Percentiles rank a stretch among this genome's conserved stretches.
phyloP scores from a whole-genome alignment of 2,113 vertebrate genomes.

The Aramus guarauna region DNA sequence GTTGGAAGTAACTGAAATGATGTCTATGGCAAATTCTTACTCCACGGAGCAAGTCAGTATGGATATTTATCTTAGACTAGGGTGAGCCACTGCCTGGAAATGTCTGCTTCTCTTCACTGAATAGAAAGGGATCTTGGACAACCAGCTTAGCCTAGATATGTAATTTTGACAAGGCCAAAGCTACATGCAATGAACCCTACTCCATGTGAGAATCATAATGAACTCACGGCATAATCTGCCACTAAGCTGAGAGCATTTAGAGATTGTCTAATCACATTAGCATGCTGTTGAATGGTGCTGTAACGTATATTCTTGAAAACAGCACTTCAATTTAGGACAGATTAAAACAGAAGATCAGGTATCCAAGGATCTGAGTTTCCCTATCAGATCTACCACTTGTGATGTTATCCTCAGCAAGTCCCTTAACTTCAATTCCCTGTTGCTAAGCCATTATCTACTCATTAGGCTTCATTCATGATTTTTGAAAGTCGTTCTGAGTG shows the following conservation, averaged over 20 bases:
- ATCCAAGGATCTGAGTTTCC: not conserved
- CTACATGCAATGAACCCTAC: not conserved
- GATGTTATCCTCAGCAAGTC: not conserved
- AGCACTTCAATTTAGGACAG: not conserved
- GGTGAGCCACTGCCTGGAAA: not conserved
- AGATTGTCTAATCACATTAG: not conserved
- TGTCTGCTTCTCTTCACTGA: not conserved
- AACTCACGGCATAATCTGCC: not conserved
- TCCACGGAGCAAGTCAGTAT: fast-evolving
- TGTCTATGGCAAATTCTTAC: not conserved
- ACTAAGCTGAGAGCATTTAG: not conserved
- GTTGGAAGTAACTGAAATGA: not conserved
- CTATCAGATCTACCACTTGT: not conserved
- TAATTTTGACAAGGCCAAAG: not conserved
- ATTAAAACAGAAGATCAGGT: not conserved
- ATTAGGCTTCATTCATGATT: not conserved
- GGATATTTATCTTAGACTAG: not conserved
- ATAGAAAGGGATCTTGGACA: not conserved
- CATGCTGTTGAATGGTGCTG: not conserved
- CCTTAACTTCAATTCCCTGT: not conserved
- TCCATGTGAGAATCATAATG: not conserved
- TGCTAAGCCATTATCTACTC: not conserved
- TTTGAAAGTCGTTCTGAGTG: not conserved
- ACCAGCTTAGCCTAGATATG: not conserved
- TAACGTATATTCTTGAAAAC: not conserved